phyloP scores from a whole-genome alignment of 2,113 vertebrate genomes.

The Electrona antarctica region DNA sequence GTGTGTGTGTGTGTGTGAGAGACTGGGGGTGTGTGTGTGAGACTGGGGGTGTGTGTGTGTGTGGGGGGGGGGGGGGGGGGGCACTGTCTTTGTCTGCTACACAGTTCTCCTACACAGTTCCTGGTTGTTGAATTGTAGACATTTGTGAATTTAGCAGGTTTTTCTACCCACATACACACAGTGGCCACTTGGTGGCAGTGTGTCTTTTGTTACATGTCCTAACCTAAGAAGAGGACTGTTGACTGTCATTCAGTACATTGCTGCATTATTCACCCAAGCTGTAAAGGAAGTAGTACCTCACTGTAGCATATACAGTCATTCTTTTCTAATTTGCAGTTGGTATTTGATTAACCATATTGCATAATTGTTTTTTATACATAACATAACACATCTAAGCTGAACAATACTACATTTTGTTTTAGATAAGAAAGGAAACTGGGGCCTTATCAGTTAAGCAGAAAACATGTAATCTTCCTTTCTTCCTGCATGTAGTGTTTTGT shows the following conservation, averaged over 20 bases:
- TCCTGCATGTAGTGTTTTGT: background rate
- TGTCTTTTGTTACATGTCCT: slow-evolving; percentile 15
- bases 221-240: background rate
- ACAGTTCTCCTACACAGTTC: background rate
- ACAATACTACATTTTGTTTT: background rate
- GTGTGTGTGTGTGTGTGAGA: no score
- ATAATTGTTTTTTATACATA: slow-evolving; percentile 5
- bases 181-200: slow-evolving; percentile 63
- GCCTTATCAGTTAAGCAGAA: slow-evolving; percentile 12
- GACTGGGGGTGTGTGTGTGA: no score
- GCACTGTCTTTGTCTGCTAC: background rate
- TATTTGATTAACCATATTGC: background rate
- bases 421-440: background rate
- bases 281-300: slow-evolving; percentile 32
- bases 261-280: background rate
- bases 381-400: background rate
- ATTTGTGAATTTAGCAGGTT: background rate
- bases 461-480: slow-evolving; percentile 5
- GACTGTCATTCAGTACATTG: background rate
- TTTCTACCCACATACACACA: background rate
- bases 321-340: slow-evolving; percentile 41
- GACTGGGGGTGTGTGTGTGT: no score
- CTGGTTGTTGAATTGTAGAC: slow-evolving; percentile 38
- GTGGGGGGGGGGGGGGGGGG: no score
- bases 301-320: slow-evolving; percentile 43